Evolutionary conservation across 2,113 vertebrate species (phyloP).

Genomic region (Urocitellus parryii): DNA sequence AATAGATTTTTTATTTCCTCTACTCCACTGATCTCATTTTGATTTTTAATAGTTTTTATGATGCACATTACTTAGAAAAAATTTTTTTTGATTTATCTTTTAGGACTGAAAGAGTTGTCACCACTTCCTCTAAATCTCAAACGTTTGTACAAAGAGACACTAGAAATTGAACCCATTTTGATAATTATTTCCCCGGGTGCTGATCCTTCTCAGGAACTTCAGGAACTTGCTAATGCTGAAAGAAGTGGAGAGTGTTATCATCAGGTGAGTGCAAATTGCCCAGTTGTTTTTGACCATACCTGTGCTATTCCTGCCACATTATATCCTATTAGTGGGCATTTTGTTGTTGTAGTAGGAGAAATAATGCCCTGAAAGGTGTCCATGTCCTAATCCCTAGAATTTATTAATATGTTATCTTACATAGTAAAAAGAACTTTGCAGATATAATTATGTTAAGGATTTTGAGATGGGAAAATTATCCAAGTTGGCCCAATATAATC

Average conservation of each 20-base stretch:
- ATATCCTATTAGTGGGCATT: not conserved
- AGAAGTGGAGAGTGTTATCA: conserved; percentile 93
- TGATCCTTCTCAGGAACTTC: conserved; percentile 98
- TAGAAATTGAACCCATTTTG: conserved; percentile 95
- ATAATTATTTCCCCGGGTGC: conserved; percentile 98
- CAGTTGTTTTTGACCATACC: not conserved
- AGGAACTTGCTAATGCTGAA: conserved; percentile 93
- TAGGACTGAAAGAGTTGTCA: conserved; percentile 96
- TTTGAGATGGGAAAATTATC: not conserved
- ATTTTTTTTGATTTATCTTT: conserved; percentile 71
- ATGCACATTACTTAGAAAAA: not conserved
- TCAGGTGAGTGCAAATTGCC: conserved; percentile 87
- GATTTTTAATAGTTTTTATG: not conserved
- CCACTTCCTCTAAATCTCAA: conserved; percentile 95
- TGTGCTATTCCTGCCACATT: not conserved
- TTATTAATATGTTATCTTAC: not conserved
- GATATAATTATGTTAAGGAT: not conserved
- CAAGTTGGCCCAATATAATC: not conserved
- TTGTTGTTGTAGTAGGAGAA: not conserved
- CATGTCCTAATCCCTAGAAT: not conserved
- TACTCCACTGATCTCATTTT: too few relatives aligned
- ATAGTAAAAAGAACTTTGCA: not conserved
- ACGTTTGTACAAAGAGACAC: conserved; percentile 93
- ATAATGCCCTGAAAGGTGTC: not conserved
- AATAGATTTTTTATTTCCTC: not conserved